Conservation (phyloP, 1,140 invertebrate species). For the Saccostrea glomerata region DNA sequence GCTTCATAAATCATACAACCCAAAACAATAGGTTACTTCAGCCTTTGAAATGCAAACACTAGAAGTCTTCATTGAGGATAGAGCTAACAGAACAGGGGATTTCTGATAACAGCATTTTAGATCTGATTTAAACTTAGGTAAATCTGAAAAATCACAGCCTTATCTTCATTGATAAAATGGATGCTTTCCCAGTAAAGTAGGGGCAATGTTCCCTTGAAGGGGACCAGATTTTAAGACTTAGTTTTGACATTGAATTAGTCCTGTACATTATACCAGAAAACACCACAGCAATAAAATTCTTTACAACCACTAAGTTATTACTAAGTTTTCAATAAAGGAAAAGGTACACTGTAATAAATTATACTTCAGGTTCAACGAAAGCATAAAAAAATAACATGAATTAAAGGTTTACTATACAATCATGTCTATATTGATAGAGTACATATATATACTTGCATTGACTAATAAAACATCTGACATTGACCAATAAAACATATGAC, state of each 20-base stretch:
- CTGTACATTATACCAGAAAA: too few species aligned
- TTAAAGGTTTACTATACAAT: too few species aligned
- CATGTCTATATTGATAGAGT: too few species aligned
- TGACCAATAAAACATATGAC: too few species aligned
- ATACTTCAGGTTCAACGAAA: too few species aligned
- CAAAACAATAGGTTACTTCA: background rate
- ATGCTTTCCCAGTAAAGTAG: background rate
- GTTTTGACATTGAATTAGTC: background rate
- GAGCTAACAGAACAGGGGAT: background rate
- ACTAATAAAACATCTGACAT: too few species aligned
- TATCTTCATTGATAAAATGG: constrained; percentile 8
- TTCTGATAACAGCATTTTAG: constrained; percentile 17
- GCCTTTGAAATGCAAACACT: constrained; percentile 23
- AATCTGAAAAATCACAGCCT: background rate
- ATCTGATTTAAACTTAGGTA: background rate
- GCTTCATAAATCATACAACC: background rate
- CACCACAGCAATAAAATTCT: too few species aligned
- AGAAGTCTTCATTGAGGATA: constrained; percentile 9
- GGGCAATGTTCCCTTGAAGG: background rate
- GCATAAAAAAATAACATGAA: too few species aligned
- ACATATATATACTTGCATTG: too few species aligned
- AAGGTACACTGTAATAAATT: too few species aligned
- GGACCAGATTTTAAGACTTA: background rate
- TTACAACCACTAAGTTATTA: too few species aligned
- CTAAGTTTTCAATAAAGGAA: too few species aligned